These are phyloP conservation scores for Pseudoatta argentina DNA, from an alignment of 1,140 invertebrate species.

Conservation along the genomic window DNA sequence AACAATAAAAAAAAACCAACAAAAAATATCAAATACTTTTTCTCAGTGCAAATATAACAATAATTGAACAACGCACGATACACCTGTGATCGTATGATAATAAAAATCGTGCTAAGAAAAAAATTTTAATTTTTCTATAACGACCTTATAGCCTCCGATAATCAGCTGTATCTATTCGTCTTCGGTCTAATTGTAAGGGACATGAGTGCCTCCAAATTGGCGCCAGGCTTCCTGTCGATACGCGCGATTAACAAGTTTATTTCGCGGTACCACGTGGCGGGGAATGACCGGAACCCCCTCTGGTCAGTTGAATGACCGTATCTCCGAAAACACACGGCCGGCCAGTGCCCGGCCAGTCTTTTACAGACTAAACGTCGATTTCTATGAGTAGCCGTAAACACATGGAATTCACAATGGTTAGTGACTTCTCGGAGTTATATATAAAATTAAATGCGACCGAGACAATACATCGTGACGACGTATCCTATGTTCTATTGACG, in stretches of 20 bases:
- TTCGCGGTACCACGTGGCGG: background rate
- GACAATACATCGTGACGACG: conserved; percentile 12
- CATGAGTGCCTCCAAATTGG: background rate
- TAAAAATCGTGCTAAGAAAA: too few species aligned
- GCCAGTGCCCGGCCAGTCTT: background rate
- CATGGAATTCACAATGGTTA: conserved; percentile 56
- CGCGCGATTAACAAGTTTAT: conserved; percentile 21
- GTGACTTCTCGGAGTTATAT: conserved; percentile 29
- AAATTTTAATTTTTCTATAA: background rate
- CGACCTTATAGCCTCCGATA: background rate
- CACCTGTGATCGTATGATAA: too few species aligned
- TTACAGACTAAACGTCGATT: conserved; percentile 10
- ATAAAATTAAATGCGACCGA: conserved; percentile 48
- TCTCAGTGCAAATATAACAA: too few species aligned
- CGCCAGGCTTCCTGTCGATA: conserved; percentile 23
- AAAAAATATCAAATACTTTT: too few species aligned
- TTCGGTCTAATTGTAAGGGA: background rate
- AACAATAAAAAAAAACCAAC: too few species aligned
- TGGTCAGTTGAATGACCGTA: conserved; percentile 51
- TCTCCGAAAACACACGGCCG: conserved; percentile 10
- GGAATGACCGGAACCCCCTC: background rate
- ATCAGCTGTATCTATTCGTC: background rate
- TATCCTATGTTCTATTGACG: background rate
- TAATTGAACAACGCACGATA: too few species aligned
- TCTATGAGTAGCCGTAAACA: too few species aligned